Base-by-base conservation (phyloP, 2,797 vertebrate genomes). In the Catostomus latipinnis region DNA sequence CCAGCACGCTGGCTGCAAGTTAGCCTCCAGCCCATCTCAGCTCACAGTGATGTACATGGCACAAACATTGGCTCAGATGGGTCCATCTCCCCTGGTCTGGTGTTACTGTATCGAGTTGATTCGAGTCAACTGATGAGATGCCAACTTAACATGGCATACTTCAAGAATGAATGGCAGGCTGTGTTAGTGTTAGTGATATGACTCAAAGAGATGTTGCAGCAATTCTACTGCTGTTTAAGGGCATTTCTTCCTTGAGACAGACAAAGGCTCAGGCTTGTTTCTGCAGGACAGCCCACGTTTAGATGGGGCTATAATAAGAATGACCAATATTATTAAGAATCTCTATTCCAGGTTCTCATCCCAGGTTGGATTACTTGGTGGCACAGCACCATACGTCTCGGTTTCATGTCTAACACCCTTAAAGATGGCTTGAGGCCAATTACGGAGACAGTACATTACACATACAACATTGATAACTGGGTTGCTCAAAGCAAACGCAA, bases 221-320 rank as follows among this genome's bases (percentile, higher is more conserved):
- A 54, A 54, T 34, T 50, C 70, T 57, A 22, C 60, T 48, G 61
- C 50, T 58, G 75, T 68, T 68, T 72, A 70, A 65, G 74, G 61
- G 50, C 67, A 82, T 57, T 49, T 84, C 83, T 79, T 53, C 76
- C 69, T 48, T 66, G 45, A 61, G 49, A 80, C 81, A 84, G 76
- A 72, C 16, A n/a, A 52, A 60, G 72, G 53, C 58, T 73, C 69
- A 45, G 69, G 34, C 66, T 54, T 49, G 58, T 34, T 60, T 18
- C 79, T 77, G 78, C 53, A 34, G 7, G 16, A 80, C 65, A 76
- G 34, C 67, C 48, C 58, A 75, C 49, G 54, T 80, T 84, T 49
- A 70, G 34, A 60, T 22, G 22, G 16, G 53, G 72, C 81, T 77
- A 77, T 77, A 52, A 53, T 16, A 52, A 73, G 49, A 62, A 45